Evolutionary conservation across 1,140 invertebrate species (phyloP).

Genomic region (Micrasema minimum): DNA sequence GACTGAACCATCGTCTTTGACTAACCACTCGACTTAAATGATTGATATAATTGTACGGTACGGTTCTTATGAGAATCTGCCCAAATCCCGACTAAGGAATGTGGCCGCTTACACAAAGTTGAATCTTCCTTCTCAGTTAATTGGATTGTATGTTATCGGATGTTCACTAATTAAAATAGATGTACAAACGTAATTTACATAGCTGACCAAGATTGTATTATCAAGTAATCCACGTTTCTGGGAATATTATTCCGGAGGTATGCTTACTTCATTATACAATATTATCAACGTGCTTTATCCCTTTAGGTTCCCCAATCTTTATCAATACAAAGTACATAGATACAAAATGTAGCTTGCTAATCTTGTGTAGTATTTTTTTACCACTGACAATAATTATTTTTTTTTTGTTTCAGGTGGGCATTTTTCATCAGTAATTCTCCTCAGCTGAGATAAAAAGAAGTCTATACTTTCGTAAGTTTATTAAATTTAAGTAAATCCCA

Average conservation of each 20-base stretch:
- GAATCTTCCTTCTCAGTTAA: slow-evolving; percentile 24
- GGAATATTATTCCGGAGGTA: slow-evolving; percentile 1
- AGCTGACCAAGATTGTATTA: slow-evolving; percentile 24
- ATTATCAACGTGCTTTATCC: no score
- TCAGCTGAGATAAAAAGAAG: no score
- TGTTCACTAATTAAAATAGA: slow-evolving; percentile 30
- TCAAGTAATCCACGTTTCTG: slow-evolving; percentile 5
- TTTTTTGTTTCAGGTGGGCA: no score
- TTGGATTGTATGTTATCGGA: slow-evolving; percentile 45
- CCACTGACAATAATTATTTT: no score
- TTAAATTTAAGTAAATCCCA: no score
- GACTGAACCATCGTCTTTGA: slow-evolving; percentile 47
- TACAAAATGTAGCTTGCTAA: no score
- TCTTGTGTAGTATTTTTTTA: no score
- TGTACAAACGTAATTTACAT: slow-evolving; percentile 29
- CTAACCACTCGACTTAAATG: slow-evolving; percentile 50
- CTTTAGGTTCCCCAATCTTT: no score
- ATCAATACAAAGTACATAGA: no score
- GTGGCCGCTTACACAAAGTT: slow-evolving; percentile 28
- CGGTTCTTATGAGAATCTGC: slow-evolving; percentile 24
- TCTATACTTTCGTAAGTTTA: no score
- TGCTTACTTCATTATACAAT: no score
- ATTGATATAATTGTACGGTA: slow-evolving; percentile 48
- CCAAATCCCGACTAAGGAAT: slow-evolving; percentile 23
- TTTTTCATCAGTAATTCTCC: no score